Percentiles rank a stretch among this genome's conserved stretches.
Conservation (phyloP, 2,888 invertebrate genomes). For the Heliconius ethilla region DNA sequence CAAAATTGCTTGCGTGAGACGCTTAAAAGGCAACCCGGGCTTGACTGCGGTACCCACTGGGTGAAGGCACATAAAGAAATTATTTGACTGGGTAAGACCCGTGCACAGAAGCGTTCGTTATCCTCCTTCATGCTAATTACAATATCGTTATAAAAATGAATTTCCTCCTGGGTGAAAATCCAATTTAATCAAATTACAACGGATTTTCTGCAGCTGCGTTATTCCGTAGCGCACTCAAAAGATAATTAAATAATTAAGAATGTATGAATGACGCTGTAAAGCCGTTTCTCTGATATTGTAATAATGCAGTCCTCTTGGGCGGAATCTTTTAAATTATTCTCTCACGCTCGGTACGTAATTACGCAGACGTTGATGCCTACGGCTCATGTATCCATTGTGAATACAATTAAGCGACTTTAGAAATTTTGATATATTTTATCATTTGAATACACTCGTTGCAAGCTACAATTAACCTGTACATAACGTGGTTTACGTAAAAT, state of each 20-base stretch:
- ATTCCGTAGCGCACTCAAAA: constrained; percentile 68
- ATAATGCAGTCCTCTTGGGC: constrained; percentile 79
- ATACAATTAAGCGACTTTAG: constrained; percentile 52
- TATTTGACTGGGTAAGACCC: constrained; percentile 41
- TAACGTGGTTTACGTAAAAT: not conserved
- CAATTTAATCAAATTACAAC: constrained; percentile 72
- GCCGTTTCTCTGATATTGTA: constrained; percentile 78
- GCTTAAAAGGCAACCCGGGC: constrained; percentile 58
- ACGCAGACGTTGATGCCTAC: constrained; percentile 63
- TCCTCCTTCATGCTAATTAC: constrained; percentile 43
- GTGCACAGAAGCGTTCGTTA: constrained; percentile 34
- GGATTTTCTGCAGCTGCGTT: constrained; percentile 70
- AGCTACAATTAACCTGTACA: not conserved
- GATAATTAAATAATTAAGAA: constrained; percentile 82
- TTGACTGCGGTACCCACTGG: constrained; percentile 31
- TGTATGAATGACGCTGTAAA: constrained; percentile 79
- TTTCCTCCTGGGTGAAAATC: constrained; percentile 61
- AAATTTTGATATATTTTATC: constrained; percentile 48
- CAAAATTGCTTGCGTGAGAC: constrained; percentile 71
- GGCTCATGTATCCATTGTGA: constrained; percentile 60
- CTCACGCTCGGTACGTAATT: constrained; percentile 71
- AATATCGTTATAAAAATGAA: constrained; percentile 54
- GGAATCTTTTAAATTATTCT: constrained; percentile 79
- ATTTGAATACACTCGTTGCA: constrained; percentile 19
- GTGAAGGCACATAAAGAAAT: constrained; percentile 42